Evolutionary conservation across 2,797 vertebrate genomes (phyloP), one percentile per base, ranked within the genome.

Genomic region (Acipenser oxyrinchus): DNA sequence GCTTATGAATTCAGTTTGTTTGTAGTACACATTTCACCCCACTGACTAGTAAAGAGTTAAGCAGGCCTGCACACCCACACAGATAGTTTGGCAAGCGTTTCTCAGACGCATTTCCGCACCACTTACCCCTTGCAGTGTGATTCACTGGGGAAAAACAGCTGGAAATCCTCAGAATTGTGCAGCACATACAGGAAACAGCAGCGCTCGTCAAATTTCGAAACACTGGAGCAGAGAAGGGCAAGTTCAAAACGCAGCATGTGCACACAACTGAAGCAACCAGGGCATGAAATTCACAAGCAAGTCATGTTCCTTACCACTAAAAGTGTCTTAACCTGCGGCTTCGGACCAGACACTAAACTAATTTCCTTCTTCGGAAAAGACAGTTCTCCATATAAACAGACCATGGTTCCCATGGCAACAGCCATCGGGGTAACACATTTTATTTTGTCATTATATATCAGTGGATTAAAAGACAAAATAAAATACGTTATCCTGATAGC

Each of bases 181-280:
- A 86, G 81, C 49, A 90, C 89, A 0, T 95, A 97, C 62, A 97
- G 92, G 79, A 95, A 97, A 75, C 93, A 96, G 82, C 92, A 92
- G 15, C 94, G 87, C 71, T 92, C 92, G 0, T 97, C 94, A 0
- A 83, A 82, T 77, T 94, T 96, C 64, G 92, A 96, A 65, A 82
- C 82, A 64, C 95, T 97, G 81, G 3, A 18, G 58, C 49, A 12
- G 15, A 64, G 13, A 11, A 50, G 37, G 37, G 37, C 37, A 37
- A 37, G 37, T 37, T 37, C 37, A 37, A 37, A 37, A 37, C 37
- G 37, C 37, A 37, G 3, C 5, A 5, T 4, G 37, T 37, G 37
- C 37, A 18, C 18, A 18, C 18, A 37, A 37, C 37, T 37, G 37
- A 37, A 37, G 37, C 37, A 4, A 37, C 37, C 37, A 37, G 37